phyloP scores from a whole-genome alignment of 1,140 invertebrate genomes.

The Leucophenga varia region DNA sequence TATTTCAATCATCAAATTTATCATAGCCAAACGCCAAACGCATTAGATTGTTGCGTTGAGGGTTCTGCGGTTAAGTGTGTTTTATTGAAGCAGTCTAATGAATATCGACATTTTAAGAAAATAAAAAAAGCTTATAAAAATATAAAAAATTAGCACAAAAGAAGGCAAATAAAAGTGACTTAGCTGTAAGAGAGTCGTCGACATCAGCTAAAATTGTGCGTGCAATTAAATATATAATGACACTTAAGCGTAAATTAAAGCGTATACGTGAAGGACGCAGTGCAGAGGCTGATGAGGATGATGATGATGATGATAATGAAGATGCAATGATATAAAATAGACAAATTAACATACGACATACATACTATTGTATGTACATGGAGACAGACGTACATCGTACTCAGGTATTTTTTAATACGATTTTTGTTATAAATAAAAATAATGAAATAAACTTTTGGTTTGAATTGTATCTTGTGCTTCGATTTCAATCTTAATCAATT shows the following conservation, averaged over 20 bases:
- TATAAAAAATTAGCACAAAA: constrained; percentile 17
- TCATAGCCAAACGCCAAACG: constrained; percentile 13
- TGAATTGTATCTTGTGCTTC: too few relatives aligned
- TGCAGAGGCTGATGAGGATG: constrained; percentile 11
- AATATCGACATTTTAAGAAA: constrained; percentile 20
- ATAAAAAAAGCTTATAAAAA: constrained; percentile 20
- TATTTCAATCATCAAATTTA: constrained; percentile 30
- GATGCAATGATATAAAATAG: too few relatives aligned
- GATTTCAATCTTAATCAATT: too few relatives aligned
- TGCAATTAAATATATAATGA: constrained; percentile 29
- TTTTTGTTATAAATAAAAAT: too few relatives aligned
- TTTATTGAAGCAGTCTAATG: constrained; percentile 18
- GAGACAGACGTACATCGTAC: too few relatives aligned
- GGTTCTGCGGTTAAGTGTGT: constrained; percentile 20
- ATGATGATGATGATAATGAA: too few relatives aligned
- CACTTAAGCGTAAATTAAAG: constrained; percentile 23
- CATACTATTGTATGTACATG: too few relatives aligned
- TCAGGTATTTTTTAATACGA: too few relatives aligned
- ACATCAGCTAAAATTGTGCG: constrained; percentile 20
- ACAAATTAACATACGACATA: too few relatives aligned
- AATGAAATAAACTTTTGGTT: too few relatives aligned
- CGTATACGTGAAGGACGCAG: constrained; percentile 23
- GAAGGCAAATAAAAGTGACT: constrained; percentile 8
- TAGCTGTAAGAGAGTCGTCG: constrained; percentile 1
- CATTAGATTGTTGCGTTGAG: constrained; percentile 23